phyloP scores from a whole-genome alignment of 2,797 vertebrate species.

The Saxicola maurus region DNA sequence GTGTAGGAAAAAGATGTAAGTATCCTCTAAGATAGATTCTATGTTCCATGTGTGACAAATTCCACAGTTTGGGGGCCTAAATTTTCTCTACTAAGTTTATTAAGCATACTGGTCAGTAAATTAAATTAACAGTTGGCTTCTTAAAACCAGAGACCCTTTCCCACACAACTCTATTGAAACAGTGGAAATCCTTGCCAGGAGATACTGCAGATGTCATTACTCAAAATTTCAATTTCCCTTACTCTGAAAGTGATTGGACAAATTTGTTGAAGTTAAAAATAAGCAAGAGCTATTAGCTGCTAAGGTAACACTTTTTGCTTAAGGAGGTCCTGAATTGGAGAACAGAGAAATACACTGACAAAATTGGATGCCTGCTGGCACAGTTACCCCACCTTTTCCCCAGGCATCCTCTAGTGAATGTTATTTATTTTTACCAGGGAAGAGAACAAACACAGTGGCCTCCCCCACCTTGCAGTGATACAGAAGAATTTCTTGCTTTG shows the following conservation, averaged over 20 bases:
- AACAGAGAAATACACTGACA: background rate
- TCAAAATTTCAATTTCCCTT: background rate
- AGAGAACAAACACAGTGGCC: background rate
- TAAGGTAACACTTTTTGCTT: background rate
- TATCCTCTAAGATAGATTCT: background rate
- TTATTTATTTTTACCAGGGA: background rate
- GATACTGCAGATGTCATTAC: background rate
- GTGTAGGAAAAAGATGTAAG: background rate
- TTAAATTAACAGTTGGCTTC: background rate
- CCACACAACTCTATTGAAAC: background rate
- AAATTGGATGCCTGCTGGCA: background rate
- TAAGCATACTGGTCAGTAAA: background rate
- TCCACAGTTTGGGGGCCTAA: background rate
- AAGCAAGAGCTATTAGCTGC: background rate
- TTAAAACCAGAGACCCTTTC: background rate
- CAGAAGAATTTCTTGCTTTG: background rate
- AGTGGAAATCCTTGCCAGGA: background rate
- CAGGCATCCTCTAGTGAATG: background rate
- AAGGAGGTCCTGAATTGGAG: background rate
- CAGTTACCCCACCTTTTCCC: background rate
- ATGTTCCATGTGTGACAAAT: background rate
- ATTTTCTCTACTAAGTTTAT: background rate
- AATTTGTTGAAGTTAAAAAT: background rate
- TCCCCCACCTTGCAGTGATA: background rate
- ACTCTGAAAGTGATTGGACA: background rate